These are phyloP conservation scores for Sesamia nonagrioides DNA, from an alignment of 1,140 invertebrate species.

Conservation along the genomic window DNA sequence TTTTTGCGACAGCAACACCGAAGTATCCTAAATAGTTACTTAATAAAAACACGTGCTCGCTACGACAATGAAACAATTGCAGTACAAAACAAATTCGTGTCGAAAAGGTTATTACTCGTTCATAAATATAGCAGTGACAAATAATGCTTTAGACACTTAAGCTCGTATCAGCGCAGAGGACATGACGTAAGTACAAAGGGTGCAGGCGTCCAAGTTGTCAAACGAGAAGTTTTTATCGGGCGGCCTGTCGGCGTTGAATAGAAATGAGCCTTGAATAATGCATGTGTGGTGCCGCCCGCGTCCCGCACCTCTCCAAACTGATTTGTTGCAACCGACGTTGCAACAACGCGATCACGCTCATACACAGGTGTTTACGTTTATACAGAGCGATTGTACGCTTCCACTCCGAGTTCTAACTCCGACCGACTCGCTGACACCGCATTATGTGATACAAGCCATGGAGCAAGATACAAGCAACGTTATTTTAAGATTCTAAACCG, in stretches of 20 bases:
- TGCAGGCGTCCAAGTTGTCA: constrained; percentile 84
- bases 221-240: constrained; percentile 86
- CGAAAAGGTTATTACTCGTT: constrained; percentile 44
- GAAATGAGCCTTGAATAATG: constrained; percentile 86
- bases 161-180: constrained; percentile 62
- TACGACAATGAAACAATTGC: constrained; percentile 24
- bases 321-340: constrained; percentile 71
- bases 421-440: constrained; percentile 33
- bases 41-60: constrained; percentile 18
- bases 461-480: constrained; percentile 13
- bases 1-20: neutral
- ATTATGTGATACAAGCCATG: constrained; percentile 24
- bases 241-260: constrained; percentile 83
- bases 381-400: constrained; percentile 17
- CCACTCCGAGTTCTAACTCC: constrained; percentile 9
- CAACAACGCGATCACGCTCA: constrained; percentile 60
- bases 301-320: constrained; percentile 64
- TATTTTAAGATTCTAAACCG: constrained; percentile 20
- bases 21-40: neutral
- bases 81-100: constrained; percentile 30
- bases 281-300: constrained; percentile 69
- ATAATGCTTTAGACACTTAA: constrained; percentile 60
- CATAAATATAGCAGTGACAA: constrained; percentile 55
- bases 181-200: constrained; percentile 84
- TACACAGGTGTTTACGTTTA: constrained; percentile 54